Evolutionary conservation across 2,113 vertebrate species (phyloP).

Genomic region (Cynocephalus volans): DNA sequence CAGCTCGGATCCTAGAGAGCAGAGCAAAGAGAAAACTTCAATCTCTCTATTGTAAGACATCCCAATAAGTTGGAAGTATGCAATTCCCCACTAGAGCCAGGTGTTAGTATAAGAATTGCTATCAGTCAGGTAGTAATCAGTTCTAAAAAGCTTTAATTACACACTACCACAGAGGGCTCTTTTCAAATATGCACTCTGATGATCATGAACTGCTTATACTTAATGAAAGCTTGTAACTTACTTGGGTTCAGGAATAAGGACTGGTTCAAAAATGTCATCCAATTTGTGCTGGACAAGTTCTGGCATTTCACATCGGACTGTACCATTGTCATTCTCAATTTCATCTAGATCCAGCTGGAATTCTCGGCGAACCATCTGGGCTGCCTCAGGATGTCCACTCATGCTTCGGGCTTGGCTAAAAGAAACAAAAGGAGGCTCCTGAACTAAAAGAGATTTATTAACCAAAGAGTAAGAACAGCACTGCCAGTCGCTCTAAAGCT

Average conservation of each 20-base stretch:
- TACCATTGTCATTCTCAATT: slow-evolving; percentile 96
- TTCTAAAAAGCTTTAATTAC: neutral
- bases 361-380: slow-evolving; percentile 94
- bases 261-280: slow-evolving; percentile 98
- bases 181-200: neutral
- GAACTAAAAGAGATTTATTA: slow-evolving; percentile 61
- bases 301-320: slow-evolving; percentile 95
- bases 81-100: slow-evolving; percentile 5
- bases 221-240: slow-evolving; percentile 86
- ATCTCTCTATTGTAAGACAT: slow-evolving; percentile 25
- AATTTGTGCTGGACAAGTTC: slow-evolving; percentile 98
- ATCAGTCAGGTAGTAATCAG: neutral
- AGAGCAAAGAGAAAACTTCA: slow-evolving; percentile 78
- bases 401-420: slow-evolving; percentile 95
- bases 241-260: slow-evolving; percentile 98
- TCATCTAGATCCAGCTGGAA: slow-evolving; percentile 99
- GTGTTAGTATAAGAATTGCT: neutral
- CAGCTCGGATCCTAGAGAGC: slow-evolving; percentile 92
- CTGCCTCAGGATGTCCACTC: slow-evolving; percentile 92
- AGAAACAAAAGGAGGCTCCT: slow-evolving; percentile 79
- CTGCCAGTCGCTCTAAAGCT: slow-evolving; percentile 76
- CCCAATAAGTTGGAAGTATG: neutral
- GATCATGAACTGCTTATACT: neutral
- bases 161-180: neutral
- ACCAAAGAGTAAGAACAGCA: slow-evolving; percentile 65